These are phyloP conservation scores for Eristalinus sepulchralis DNA, from an alignment of 2,888 invertebrate genomes.

Conservation along the genomic window DNA sequence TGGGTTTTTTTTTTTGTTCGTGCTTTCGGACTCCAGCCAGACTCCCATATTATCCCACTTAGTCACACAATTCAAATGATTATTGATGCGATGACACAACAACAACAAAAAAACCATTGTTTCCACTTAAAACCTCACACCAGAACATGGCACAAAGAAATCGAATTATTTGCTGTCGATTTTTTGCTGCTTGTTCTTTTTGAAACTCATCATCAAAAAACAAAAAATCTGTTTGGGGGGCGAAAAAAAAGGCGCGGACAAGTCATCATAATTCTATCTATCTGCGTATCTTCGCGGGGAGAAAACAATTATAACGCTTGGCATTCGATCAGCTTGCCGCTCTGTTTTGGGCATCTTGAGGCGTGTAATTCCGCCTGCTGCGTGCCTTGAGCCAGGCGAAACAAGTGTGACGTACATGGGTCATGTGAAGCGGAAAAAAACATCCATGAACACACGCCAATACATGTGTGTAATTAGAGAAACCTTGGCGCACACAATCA, in stretches of 20 bases:
- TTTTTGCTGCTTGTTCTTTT: slow-evolving; percentile 5
- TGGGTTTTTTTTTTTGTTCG: slow-evolving; percentile 3
- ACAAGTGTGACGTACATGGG: slow-evolving; percentile 42
- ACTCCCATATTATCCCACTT: neutral
- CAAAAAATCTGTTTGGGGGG: slow-evolving; percentile 21
- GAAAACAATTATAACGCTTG: neutral
- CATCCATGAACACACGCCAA: slow-evolving; percentile 5
- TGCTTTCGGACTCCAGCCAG: neutral
- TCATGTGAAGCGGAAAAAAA: slow-evolving; percentile 27
- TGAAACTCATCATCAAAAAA: slow-evolving; percentile 35
- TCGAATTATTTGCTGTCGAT: neutral
- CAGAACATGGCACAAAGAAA: slow-evolving; percentile 24
- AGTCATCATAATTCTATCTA: slow-evolving; percentile 40
- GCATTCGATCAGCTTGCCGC: slow-evolving; percentile 27
- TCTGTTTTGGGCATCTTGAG: slow-evolving; percentile 12
- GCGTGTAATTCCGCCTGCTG: neutral
- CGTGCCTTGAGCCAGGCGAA: neutral
- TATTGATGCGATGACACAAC: neutral
- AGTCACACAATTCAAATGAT: slow-evolving; percentile 34
- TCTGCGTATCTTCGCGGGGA: neutral
- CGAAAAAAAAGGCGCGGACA: slow-evolving; percentile 32
- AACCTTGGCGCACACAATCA: neutral
- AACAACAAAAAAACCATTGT: slow-evolving; percentile 9
- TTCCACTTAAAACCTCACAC: slow-evolving; percentile 8
- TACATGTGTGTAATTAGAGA: neutral